Conservation (phyloP, 2,113 vertebrate genomes). For the Rattus rattus region DNA sequence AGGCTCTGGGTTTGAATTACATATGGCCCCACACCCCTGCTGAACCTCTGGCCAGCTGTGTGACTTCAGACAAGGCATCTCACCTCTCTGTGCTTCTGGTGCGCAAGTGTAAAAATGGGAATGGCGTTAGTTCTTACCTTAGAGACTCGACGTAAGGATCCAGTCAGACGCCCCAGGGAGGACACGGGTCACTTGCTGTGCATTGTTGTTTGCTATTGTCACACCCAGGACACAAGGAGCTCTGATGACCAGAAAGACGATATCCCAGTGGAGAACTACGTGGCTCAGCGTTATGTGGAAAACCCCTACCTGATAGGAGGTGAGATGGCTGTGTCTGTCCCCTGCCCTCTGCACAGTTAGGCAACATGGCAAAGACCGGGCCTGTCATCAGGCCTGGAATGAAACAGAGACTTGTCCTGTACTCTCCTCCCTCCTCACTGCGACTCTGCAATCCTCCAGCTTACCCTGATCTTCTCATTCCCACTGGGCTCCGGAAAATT, state of each 20-base stretch:
- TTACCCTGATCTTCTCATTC: too few relatives aligned
- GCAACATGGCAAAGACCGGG: not conserved
- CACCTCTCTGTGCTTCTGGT: constrained; percentile 14
- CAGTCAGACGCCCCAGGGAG: not conserved
- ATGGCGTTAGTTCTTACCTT: not conserved
- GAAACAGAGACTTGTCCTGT: not conserved
- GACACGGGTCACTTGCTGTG: not conserved
- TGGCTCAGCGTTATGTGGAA: constrained; percentile 94
- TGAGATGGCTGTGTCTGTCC: constrained; percentile 59
- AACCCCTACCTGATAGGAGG: constrained; percentile 95
- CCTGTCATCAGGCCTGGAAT: not conserved
- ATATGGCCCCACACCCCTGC: not conserved
- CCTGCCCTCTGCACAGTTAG: not conserved
- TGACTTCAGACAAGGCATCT: not conserved
- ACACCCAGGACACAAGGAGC: constrained; percentile 85
- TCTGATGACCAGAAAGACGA: constrained; percentile 93
- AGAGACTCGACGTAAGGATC: not conserved
- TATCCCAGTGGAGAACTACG: constrained; percentile 92
- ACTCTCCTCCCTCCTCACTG: not conserved
- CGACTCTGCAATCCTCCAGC: not conserved
- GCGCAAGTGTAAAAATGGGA: constrained; percentile 7
- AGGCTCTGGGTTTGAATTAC: not conserved
- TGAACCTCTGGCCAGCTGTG: not conserved
- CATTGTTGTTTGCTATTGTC: not conserved
- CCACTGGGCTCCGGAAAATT: not conserved